Conservation (phyloP, 2,888 invertebrate genomes). For the Deroplatys truncata region DNA sequence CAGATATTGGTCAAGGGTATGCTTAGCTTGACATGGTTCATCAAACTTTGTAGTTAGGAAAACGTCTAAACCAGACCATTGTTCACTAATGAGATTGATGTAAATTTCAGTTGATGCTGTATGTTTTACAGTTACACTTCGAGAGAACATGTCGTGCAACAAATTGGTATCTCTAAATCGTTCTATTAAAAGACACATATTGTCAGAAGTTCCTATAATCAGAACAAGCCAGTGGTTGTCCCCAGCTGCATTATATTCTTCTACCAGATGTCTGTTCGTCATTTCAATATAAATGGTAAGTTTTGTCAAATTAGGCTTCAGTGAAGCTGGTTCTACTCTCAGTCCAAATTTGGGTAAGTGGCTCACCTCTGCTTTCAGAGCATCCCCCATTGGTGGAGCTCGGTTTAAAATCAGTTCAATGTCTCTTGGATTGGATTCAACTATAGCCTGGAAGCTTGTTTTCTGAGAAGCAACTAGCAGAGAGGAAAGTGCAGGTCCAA, state of each 20-base stretch:
- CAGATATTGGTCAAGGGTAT: not conserved
- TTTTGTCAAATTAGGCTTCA: not conserved
- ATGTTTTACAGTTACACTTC: conserved; percentile 45
- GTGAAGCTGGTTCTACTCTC: conserved; percentile 33
- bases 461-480: conserved; percentile 63
- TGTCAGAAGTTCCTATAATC: conserved; percentile 62
- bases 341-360: conserved; percentile 61
- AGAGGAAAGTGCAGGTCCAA: conserved; percentile 62
- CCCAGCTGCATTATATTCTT: conserved; percentile 50
- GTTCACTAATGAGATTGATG: conserved; percentile 56
- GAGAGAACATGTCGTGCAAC: not conserved
- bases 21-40: not conserved
- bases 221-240: conserved; percentile 53
- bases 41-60: conserved; percentile 1
- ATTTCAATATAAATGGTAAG: conserved; percentile 41
- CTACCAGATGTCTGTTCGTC: conserved; percentile 48
- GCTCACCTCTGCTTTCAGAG: conserved; percentile 57
- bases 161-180: conserved; percentile 34
- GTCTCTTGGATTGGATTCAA: conserved; percentile 65
- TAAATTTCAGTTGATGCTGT: conserved; percentile 45
- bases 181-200: conserved; percentile 55
- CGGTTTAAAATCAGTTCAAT: conserved; percentile 73
- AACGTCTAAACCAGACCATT: conserved; percentile 42
- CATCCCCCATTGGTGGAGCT: conserved; percentile 68
- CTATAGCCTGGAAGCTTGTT: conserved; percentile 58